Percentiles rank a stretch among this genome's conserved stretches.
Evolutionary conservation across 2,797 vertebrate species (phyloP).

Genomic region (Pipistrellus nathusii): DNA sequence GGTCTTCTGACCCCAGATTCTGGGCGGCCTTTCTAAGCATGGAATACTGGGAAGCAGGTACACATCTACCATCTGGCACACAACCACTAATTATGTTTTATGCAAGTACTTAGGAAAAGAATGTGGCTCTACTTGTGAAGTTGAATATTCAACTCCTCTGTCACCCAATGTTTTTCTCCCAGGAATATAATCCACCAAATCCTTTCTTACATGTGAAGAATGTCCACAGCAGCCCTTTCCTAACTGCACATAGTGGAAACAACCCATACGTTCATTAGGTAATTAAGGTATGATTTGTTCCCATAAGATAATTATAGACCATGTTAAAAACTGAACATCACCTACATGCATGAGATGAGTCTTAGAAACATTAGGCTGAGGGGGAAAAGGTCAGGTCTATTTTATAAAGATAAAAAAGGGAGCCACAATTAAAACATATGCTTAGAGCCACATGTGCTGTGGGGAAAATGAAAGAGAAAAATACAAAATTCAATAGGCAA

Average conservation of each 20-base stretch:
- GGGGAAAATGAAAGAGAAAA: background rate
- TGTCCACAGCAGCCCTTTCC: fast-evolving
- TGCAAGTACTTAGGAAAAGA: background rate
- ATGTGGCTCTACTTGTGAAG: background rate
- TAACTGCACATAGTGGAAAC: background rate
- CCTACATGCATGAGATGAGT: background rate
- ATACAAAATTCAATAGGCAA: background rate
- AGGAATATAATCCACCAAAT: background rate
- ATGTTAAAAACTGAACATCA: background rate
- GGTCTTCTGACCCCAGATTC: background rate
- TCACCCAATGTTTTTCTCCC: background rate
- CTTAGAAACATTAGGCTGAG: background rate
- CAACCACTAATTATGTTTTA: background rate
- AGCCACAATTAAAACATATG: background rate
- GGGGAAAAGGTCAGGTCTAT: background rate
- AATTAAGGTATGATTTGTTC: background rate
- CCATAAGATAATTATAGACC: background rate
- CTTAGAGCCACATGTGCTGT: background rate
- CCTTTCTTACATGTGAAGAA: background rate
- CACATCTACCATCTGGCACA: background rate
- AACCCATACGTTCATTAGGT: background rate
- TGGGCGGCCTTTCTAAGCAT: background rate
- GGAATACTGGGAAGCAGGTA: background rate
- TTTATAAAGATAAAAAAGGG: background rate
- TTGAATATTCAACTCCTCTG: background rate